Evolutionary conservation across 1,140 invertebrate genomes (phyloP), one percentile per base, ranked within the genome.

Genomic region (Babylonia areolata): DNA sequence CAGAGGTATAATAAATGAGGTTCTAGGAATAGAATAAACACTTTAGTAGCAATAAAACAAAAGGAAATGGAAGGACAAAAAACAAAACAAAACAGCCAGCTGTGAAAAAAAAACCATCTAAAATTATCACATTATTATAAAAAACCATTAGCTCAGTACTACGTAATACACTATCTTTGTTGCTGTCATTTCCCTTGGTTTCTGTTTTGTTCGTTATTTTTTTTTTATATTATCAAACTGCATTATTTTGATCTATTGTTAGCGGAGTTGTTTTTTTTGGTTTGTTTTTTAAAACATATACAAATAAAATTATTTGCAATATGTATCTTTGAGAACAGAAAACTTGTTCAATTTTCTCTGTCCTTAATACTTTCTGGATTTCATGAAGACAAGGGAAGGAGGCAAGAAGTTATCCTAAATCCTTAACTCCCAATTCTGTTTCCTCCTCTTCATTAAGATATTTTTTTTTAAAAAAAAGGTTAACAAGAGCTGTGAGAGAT

Each of bases 21-120:
- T 84, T 84, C 82, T 84, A 64, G 73, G 82, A 84, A 84, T 84
- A 84, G 82, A 84, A 84, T 84, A 84, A 84, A 84, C 82, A 84
- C 82, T 84, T 84, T 84, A 84, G 82, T 84, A 84, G 82, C 82
- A 73, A 84, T 84, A 39, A 69, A 84, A 84, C 35, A 75, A 40
- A 83, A 75, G 82, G 69, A 64, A 84, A 84, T 73, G 39, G 82
- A 69, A 37, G 40, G 12, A 84, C n/a, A n/a, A n/a, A n/a, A n/a
- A n/a, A n/a, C n/a, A n/a, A n/a, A n/a, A 17, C 46, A 73, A 84
- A 40, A 58, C 82, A 84, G 69, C 40, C 82, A 84, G 69, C 35
- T 84, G 82, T 73, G 39, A 84, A 84, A 71, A 40, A 28, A 84
- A 84, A 71, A 40, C 82, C 82, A 84, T 84, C 69, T n/a, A 64